A percentile compares a stretch with the other conserved stretches of the same genome.
These are phyloP conservation scores for Dichetophora obliterata DNA, from an alignment of 2,888 invertebrate species.

Conservation along the genomic window DNA sequence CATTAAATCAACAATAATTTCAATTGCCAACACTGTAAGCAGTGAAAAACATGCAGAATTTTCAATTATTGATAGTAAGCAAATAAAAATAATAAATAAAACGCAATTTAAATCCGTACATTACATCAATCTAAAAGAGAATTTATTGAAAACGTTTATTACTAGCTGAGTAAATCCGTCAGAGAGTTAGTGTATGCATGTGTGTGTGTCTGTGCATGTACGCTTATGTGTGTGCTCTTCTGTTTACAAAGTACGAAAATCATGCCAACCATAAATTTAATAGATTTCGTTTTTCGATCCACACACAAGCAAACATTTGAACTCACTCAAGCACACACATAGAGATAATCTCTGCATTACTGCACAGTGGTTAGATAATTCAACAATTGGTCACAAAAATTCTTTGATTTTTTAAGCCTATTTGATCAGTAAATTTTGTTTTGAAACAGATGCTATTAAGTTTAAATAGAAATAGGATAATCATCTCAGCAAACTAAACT, in stretches of 20 bases:
- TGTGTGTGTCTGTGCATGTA: background rate
- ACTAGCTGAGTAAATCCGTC: background rate
- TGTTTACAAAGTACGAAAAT: constrained; percentile 8
- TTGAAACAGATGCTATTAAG: too few relatives aligned
- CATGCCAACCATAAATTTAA: constrained; percentile 17
- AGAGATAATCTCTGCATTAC: background rate
- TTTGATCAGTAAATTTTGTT: too few relatives aligned
- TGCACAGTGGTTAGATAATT: too few relatives aligned
- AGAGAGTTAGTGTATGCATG: background rate
- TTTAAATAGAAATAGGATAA: too few relatives aligned
- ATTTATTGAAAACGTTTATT: background rate
- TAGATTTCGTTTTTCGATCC: constrained; percentile 14
- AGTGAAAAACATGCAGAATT: too few relatives aligned
- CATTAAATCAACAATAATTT: too few relatives aligned
- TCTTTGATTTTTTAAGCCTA: too few relatives aligned
- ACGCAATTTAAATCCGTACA: background rate
- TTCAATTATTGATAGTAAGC: too few relatives aligned
- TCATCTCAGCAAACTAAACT: too few relatives aligned
- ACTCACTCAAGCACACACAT: background rate
- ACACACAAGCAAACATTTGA: constrained; percentile 13
- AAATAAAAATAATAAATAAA: too few relatives aligned
- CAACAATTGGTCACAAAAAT: too few relatives aligned
- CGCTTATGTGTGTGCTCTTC: constrained; percentile 7
- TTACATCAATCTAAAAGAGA: background rate
- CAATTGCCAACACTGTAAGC: too few relatives aligned